Evolutionary conservation across 2,888 invertebrate species (phyloP).

Genomic region (Diarsia brunnea): DNA sequence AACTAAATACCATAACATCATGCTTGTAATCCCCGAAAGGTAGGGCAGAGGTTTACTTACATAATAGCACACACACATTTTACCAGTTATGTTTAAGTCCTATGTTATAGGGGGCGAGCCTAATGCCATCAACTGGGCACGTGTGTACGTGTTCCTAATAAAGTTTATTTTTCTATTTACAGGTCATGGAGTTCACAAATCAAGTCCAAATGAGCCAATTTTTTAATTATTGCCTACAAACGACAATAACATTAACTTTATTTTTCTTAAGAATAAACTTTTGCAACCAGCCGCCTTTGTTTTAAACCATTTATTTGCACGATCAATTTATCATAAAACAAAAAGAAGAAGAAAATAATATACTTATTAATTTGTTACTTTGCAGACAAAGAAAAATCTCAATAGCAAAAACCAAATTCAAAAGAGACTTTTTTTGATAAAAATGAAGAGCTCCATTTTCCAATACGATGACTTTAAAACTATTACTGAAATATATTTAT

Average conservation of each 20-base stretch:
- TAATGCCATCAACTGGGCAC: too few relatives aligned
- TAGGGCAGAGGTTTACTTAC: too few relatives aligned
- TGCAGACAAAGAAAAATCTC: not conserved
- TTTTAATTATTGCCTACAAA: too few relatives aligned
- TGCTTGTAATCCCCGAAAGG: too few relatives aligned
- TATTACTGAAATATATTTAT: constrained; percentile 65
- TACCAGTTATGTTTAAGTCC: too few relatives aligned
- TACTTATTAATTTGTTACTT: not conserved
- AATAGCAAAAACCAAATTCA: not conserved
- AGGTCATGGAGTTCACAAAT: too few relatives aligned
- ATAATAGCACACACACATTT: too few relatives aligned
- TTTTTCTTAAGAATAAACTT: not conserved
- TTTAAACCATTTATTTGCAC: not conserved
- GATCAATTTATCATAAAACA: not conserved
- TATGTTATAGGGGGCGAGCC: too few relatives aligned
- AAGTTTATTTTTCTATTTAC: too few relatives aligned
- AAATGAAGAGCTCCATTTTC: constrained; percentile 51
- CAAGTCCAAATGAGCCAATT: not conserved
- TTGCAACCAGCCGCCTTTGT: too few relatives aligned
- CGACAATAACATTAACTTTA: too few relatives aligned
- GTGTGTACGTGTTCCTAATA: too few relatives aligned
- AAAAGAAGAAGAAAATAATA: not conserved
- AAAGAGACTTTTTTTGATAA: constrained; percentile 1
- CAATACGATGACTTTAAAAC: constrained; percentile 53
- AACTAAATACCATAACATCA: not conserved